Conservation (phyloP, 2,113 vertebrate genomes). For the Austrofundulus limnaeus region DNA sequence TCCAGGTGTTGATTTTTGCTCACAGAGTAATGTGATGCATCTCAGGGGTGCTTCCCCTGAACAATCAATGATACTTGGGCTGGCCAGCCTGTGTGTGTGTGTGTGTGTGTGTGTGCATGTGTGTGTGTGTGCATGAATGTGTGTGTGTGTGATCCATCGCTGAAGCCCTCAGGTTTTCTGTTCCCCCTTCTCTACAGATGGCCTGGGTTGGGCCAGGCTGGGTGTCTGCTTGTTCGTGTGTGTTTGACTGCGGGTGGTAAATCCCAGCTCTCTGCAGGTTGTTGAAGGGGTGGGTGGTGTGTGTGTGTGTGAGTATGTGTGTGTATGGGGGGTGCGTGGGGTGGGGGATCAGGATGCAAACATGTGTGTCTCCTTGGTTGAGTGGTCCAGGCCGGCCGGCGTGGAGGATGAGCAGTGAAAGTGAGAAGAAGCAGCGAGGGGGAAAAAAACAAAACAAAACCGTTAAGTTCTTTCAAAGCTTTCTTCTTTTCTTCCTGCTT, state of each 20-base stretch:
- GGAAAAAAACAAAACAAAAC: constrained; percentile 3
- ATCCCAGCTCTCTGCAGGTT: constrained; percentile 51
- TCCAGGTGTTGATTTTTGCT: constrained; percentile 48
- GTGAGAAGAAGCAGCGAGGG: neutral
- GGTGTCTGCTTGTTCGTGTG: constrained; percentile 41
- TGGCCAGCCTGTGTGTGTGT: constrained; percentile 4
- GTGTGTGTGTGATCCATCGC: neutral
- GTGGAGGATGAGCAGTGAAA: constrained; percentile 18
- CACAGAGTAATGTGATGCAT: constrained; percentile 58
- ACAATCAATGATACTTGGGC: constrained; percentile 58
- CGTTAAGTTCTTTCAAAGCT: constrained; percentile 61
- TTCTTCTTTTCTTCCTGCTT: constrained; percentile 23
- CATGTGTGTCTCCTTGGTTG: constrained; percentile 8
- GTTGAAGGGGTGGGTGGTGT: constrained; percentile 12
- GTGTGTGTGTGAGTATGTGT: no score
- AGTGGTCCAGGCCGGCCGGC: constrained; percentile 59
- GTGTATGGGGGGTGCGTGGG: no score
- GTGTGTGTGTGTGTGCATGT: neutral
- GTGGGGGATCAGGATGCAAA: constrained; percentile 68
- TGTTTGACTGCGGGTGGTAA: constrained; percentile 64
- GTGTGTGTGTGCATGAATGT: neutral
- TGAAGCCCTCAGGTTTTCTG: constrained; percentile 50
- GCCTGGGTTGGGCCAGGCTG: constrained; percentile 47
- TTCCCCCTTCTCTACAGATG: constrained; percentile 46
- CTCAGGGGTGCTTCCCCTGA: constrained; percentile 45